Evolutionary conservation across 2,113 vertebrate species (phyloP).

Genomic region (Passer montanus): DNA sequence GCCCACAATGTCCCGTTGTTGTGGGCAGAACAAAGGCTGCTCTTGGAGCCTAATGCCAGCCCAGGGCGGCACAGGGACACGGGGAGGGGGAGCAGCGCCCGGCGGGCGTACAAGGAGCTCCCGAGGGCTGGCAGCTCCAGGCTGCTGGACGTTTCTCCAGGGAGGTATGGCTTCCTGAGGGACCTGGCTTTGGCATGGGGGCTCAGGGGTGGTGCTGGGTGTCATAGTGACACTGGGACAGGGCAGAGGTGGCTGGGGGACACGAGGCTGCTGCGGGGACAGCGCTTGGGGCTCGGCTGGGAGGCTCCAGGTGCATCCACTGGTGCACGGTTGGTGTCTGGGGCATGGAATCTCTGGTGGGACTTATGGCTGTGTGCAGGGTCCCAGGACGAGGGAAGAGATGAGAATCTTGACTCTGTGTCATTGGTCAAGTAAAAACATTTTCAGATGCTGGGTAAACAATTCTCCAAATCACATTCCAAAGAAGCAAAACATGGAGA

Average conservation of each 20-base stretch:
- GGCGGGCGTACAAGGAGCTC: neutral
- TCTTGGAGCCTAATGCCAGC: slow-evolving; percentile 9
- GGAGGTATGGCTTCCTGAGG: neutral
- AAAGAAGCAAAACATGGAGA: too few species aligned
- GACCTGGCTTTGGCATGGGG: accelerated
- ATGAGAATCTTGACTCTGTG: too few species aligned
- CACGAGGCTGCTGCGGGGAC: neutral
- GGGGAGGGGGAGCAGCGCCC: neutral
- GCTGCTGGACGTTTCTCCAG: neutral
- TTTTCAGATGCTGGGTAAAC: too few species aligned
- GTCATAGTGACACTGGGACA: neutral
- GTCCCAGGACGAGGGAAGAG: too few species aligned
- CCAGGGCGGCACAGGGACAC: neutral
- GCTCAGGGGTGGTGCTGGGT: neutral
- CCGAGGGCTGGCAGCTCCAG: neutral
- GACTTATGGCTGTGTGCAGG: neutral
- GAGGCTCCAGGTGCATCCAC: accelerated
- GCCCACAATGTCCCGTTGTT: slow-evolving; percentile 56
- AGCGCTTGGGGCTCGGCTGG: accelerated
- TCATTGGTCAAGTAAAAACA: too few species aligned
- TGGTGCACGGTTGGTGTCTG: accelerated
- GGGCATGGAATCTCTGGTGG: too few species aligned
- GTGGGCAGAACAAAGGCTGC: neutral
- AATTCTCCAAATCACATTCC: too few species aligned
- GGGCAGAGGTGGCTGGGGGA: neutral